Conservation (phyloP, 1,140 invertebrate species). For the Helicoverpa armigera region DNA sequence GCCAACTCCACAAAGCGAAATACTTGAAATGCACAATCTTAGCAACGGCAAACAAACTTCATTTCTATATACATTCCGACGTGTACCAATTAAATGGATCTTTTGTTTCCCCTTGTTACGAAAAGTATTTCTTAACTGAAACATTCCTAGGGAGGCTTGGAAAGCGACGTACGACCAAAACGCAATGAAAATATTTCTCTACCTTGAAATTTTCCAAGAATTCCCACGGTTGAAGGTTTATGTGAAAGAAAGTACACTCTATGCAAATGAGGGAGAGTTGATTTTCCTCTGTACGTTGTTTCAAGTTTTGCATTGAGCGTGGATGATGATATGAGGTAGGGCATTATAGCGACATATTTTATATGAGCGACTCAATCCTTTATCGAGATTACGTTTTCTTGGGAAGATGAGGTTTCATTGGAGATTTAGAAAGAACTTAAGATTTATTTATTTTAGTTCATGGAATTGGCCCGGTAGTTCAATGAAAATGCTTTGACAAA, state of each 20-base stretch:
- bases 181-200: constrained; percentile 46
- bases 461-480: too few relatives aligned
- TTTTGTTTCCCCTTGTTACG: constrained; percentile 31
- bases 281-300: constrained; percentile 9
- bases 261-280: constrained; percentile 1
- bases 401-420: background rate
- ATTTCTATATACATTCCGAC: constrained; percentile 18
- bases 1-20: background rate
- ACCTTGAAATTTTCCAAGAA: constrained; percentile 26
- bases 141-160: constrained; percentile 31
- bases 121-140: constrained; percentile 43
- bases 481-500: too few relatives aligned
- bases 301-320: constrained; percentile 3
- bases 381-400: background rate
- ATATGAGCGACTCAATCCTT: background rate
- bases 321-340: background rate
- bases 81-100: constrained; percentile 42
- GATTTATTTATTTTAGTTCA: too few relatives aligned
- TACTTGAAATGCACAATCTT: constrained; percentile 27
- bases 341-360: background rate
- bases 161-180: constrained; percentile 21
- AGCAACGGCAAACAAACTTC: constrained; percentile 5
- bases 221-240: background rate
- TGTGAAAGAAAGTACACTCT: constrained; percentile 33
- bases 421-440: too few relatives aligned